A percentile compares a stretch with the other conserved stretches of the same genome.
phyloP scores from a whole-genome alignment of 53 echinoderm and acorn worm species.

The Apostichopus leukothele region DNA sequence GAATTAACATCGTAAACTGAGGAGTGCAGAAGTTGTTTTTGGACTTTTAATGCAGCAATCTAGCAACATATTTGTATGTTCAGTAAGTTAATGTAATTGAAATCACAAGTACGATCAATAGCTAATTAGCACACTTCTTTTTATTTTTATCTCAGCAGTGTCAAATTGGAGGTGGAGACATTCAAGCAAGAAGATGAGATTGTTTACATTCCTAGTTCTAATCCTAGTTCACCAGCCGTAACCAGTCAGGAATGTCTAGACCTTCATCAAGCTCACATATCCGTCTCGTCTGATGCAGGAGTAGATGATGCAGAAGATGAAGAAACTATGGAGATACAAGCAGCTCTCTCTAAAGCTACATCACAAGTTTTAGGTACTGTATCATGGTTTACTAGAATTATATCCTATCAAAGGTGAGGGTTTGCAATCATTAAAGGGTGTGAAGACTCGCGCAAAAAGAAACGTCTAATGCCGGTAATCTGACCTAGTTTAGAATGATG shows the following conservation, averaged over 20 bases:
- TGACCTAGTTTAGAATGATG: no score
- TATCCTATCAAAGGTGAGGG: no score
- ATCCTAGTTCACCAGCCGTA: conserved; percentile 58
- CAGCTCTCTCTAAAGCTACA: not conserved
- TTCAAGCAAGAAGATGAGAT: conserved; percentile 27
- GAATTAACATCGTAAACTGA: no score
- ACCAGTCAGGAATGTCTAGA: not conserved
- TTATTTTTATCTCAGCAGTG: not conserved
- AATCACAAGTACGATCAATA: not conserved
- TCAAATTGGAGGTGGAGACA: conserved; percentile 7
- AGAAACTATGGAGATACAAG: not conserved
- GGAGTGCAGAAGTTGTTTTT: no score
- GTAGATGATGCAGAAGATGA: not conserved
- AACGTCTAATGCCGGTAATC: no score
- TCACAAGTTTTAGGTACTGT: not conserved
- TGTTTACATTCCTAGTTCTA: conserved; percentile 60
- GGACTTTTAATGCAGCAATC: no score
- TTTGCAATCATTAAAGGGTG: no score
- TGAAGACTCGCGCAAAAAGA: no score
- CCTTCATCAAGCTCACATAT: not conserved
- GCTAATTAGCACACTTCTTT: not conserved
- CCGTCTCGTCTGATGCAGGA: not conserved
- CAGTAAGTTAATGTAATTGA: no score
- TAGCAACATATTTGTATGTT: no score
- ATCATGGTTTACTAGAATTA: no score